Evolutionary conservation across 2,113 vertebrate species (phyloP), one percentile per base, ranked within the genome.

Genomic region (Chlorodrepanis virens): DNA sequence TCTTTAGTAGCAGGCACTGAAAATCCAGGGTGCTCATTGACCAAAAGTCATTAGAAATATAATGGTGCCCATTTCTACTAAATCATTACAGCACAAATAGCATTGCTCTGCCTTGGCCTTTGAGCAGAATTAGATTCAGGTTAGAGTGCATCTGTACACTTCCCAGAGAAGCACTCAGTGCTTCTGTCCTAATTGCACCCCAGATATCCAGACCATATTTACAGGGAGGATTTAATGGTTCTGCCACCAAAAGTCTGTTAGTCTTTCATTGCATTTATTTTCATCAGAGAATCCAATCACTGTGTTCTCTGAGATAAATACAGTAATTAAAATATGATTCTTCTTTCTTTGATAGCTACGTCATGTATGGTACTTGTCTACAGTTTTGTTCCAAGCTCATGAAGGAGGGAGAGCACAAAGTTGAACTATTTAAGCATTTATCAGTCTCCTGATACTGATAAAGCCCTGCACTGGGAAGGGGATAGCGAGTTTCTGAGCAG

Each of bases 301-400:
- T 70, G 37, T 67, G 45, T 92, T 94, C 75, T 83, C 47, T 33
- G 70, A 56, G 91, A 94, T 93, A 80, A 91, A 89, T 90, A 86
- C 63, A 91, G 59, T 93, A 97, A 95, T 97, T 97, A 98, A 97
- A 92, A 94, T 49, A 78, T 90, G 96, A 96, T 87, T 94, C 88
- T 91, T 93, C 76, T 83, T 79, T 78, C 76, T 92, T 96, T 96
- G 94, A 96, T 92, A 94, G 75, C 64, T 83, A 2, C 4, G 19
- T 3, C 9, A 52, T 81, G 16, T 35, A 29, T 18, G 22, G 44
- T 84, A 37, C 68, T 87, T 31, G 27, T 61, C 71, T 54, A 18
- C 7, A 12, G n/a, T 9, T 40, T 57, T 64, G 18, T 89, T 77
- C 37, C 20, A 19, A 76, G 75, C 76, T 81, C 14, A 1, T 1